Conservation (phyloP, 2,797 vertebrate genomes). For the Pantherophis vulpinus region DNA sequence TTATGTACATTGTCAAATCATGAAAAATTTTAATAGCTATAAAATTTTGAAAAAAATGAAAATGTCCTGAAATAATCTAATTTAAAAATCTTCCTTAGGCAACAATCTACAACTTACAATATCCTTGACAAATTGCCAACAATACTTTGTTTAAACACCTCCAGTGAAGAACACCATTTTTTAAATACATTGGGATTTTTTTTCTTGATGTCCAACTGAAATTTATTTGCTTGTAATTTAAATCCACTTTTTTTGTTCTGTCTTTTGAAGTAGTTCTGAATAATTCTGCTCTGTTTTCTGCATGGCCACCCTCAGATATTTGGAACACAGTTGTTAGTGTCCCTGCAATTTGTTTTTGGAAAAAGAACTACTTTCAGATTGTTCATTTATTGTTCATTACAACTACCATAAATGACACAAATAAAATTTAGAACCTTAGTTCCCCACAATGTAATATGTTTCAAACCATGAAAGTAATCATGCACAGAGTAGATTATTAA, state of each 20-base stretch:
- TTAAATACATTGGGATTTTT: neutral
- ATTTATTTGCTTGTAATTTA: neutral
- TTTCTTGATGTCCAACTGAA: neutral
- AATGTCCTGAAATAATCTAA: neutral
- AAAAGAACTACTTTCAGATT: neutral
- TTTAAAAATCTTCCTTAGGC: neutral
- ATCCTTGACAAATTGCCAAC: neutral
- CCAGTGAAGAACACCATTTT: neutral
- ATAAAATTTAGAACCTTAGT: neutral
- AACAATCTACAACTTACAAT: neutral
- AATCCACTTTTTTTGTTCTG: neutral
- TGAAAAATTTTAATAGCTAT: neutral
- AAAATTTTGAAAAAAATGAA: neutral
- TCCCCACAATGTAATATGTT: neutral
- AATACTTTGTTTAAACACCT: neutral
- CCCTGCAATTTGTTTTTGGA: neutral
- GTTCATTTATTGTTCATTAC: constrained; percentile 7
- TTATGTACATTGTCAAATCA: neutral
- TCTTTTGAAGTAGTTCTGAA: neutral
- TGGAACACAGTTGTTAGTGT: neutral
- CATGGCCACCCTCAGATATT: neutral
- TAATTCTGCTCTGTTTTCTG: neutral
- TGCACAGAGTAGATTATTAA: neutral
- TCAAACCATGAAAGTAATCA: neutral
- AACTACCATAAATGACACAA: constrained; percentile 1